Evolutionary conservation across 2,888 invertebrate genomes (phyloP).

Genomic region (Anarsia innoxiella): DNA sequence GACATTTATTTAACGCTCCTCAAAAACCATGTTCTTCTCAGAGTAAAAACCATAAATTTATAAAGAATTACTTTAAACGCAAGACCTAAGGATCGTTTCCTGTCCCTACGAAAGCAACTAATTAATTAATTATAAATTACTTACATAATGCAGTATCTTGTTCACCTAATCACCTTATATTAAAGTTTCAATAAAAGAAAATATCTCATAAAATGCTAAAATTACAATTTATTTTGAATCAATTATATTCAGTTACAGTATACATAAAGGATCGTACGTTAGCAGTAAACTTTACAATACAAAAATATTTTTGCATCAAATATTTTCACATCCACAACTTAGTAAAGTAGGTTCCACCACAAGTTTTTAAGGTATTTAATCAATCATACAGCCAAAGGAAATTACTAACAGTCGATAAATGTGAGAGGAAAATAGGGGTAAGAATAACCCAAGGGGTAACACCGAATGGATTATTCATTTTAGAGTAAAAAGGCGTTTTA

Average conservation of each 20-base stretch:
- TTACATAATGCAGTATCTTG: conserved; percentile 46
- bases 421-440: too few relatives aligned
- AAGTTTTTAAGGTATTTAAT: too few relatives aligned
- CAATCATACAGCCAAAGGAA: too few relatives aligned
- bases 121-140: conserved; percentile 45
- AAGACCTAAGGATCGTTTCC: conserved; percentile 66
- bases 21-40: conserved; percentile 8
- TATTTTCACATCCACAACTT: too few relatives aligned
- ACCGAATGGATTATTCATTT: too few relatives aligned
- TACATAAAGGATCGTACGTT: conserved; percentile 52
- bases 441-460: too few relatives aligned
- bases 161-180: conserved; percentile 24
- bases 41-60: neutral
- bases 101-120: conserved; percentile 57
- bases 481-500: too few relatives aligned
- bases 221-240: conserved; percentile 64
- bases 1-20: too few relatives aligned
- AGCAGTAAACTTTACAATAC: conserved; percentile 63
- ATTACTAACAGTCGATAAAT: too few relatives aligned
- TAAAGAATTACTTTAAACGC: conserved; percentile 13
- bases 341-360: too few relatives aligned
- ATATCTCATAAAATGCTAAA: conserved; percentile 41
- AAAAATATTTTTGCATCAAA: conserved; percentile 61
- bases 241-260: conserved; percentile 39
- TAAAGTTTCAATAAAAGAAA: conserved; percentile 31